Conservation (phyloP, 2,888 invertebrate species). For the Trichogramma evanescens region DNA sequence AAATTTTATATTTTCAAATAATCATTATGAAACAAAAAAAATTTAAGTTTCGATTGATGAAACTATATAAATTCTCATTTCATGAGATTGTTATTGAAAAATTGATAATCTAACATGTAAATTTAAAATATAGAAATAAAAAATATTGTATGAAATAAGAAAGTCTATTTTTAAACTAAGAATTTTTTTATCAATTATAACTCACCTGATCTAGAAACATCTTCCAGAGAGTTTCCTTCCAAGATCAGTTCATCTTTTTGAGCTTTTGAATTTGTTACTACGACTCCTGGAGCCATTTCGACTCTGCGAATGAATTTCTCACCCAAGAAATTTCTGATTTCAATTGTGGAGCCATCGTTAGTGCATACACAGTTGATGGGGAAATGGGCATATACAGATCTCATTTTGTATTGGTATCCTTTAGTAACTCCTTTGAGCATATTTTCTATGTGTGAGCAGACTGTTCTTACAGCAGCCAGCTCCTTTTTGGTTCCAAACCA, state of each 20-base stretch:
- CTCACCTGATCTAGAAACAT: conserved; percentile 87
- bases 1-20: neutral
- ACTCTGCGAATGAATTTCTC: conserved; percentile 96
- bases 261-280: conserved; percentile 82
- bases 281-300: conserved; percentile 91
- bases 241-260: conserved; percentile 97
- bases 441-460: conserved; percentile 98
- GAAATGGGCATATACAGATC: conserved; percentile 99
- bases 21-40: too few relatives aligned
- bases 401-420: conserved; percentile 99
- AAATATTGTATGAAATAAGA: too few relatives aligned
- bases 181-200: neutral
- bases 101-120: too few relatives aligned
- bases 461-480: conserved; percentile 94
- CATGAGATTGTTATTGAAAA: too few relatives aligned
- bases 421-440: conserved; percentile 93
- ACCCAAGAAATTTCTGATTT: conserved; percentile 97
- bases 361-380: conserved; percentile 98
- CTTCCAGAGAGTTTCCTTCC: conserved; percentile 89
- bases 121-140: too few relatives aligned
- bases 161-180: neutral
- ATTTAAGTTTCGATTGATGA: too few relatives aligned
- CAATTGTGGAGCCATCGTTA: conserved; percentile 80
- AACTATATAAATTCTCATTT: too few relatives aligned
- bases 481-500: conserved; percentile 99